phyloP scores from a whole-genome alignment of 2,888 invertebrate species.

The Eudasyphora cyanicolor region DNA sequence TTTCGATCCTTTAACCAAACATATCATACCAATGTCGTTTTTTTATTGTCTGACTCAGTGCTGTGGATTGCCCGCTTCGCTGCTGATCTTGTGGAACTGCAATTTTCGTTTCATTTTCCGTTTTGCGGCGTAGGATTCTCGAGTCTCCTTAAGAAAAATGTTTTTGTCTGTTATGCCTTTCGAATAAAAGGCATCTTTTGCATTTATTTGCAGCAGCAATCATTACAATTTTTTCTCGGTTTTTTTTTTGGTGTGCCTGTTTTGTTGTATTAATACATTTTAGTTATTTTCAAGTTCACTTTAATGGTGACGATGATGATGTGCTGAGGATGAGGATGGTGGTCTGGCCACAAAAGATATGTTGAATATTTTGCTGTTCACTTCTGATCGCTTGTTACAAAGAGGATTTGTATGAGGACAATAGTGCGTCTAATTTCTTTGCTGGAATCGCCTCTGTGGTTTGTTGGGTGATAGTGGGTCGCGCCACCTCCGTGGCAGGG shows the following conservation, averaged over 20 bases:
- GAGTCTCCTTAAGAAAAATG: conserved; percentile 33
- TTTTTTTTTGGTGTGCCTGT: conserved; percentile 27
- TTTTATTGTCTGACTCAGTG: neutral
- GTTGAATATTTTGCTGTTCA: conserved; percentile 63
- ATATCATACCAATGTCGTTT: neutral
- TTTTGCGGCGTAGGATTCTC: conserved; percentile 40
- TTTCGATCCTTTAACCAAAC: neutral
- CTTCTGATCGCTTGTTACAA: conserved; percentile 79
- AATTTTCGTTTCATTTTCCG: neutral
- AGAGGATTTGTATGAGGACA: conserved; percentile 80
- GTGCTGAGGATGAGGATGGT: neutral
- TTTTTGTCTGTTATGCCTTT: conserved; percentile 27
- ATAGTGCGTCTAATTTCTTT: conserved; percentile 78
- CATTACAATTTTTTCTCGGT: conserved; percentile 22
- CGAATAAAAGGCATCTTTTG: conserved; percentile 39
- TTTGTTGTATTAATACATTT: conserved; percentile 14
- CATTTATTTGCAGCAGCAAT: conserved; percentile 16
- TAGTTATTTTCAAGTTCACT: conserved; percentile 52
- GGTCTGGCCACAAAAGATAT: neutral
- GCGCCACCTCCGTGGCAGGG: conserved; percentile 6
- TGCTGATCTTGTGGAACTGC: neutral
- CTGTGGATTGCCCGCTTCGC: neutral
- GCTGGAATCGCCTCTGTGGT: conserved; percentile 19
- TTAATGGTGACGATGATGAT: neutral
- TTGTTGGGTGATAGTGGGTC: neutral